Evolutionary conservation across 2,888 invertebrate genomes (phyloP), one percentile per base, ranked within the genome.

Genomic region (Apantesis nais): DNA sequence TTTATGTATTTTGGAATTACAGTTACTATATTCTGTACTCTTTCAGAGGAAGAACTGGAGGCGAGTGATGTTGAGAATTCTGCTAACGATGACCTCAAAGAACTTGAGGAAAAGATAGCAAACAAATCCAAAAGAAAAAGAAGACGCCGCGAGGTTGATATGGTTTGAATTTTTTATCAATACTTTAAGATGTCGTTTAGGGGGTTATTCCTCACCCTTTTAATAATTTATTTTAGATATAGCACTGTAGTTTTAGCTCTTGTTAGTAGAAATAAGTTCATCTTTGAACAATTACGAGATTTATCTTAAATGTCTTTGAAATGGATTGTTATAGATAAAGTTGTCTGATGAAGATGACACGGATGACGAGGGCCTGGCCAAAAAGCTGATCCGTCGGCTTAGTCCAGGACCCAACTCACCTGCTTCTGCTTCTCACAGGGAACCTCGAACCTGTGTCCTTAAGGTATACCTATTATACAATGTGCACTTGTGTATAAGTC

Each of bases 361-460:
- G 19, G 95, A 94, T 84, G 94, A 94, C 68, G 95, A 95, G 73
- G 88, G 88, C 65, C 74, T 89, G 68, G 76, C 87, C 55, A 94
- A 93, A 86, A 95, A 95, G 83, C 79, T 89, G 77, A 82, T 88
- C 67, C 91, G 92, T 34, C 88, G 88, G 67, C 86, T 89, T 62
- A 94, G 94, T 77, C 94, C 94, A 1, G 92, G 90, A 2, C 90
- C 94, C 19, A 91, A 91, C 83, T 95, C 95, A 31, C 93, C 95
- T 5, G 97, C 96, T 12, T 97, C 96, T 0, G 96, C 96, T 14
- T 97, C 96, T 0, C 96, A 96, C 62, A 95, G 98, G 52, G 98
- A 98, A 85, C 97, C 97, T 4, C 95, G 98, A 44, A 96, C 97
- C 61, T 98, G 98, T 92, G 98, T 98, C 19, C 95, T 98, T 14